Base-by-base conservation (phyloP, 2,113 vertebrate species). In the Desmodus rotundus region DNA sequence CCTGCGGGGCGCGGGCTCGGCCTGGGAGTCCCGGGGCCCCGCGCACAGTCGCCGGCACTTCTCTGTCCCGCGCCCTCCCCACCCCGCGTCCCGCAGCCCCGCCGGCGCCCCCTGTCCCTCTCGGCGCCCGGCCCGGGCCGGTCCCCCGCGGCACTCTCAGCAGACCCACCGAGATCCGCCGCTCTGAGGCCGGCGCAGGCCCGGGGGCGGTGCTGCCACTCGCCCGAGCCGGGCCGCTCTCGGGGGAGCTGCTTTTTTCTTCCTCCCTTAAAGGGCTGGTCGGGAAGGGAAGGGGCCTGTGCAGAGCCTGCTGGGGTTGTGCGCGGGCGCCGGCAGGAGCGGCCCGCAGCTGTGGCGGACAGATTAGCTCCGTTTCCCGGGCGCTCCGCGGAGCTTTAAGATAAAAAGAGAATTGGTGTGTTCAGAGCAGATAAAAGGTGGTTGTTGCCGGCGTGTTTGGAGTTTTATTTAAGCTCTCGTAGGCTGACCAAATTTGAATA, bases 351-450 rank as follows among this genome's bases (percentile, higher is more conserved):
- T 99, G 99, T 92, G 96, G 97, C 97, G 96, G 91, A 58, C 97
- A 98, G 98, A 99, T 99, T 98, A 99, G 96, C 95, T 86, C 96
- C 89, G 94, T 97, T 96, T 98, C 98, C 98, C 97, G 24, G 95
- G 84, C 33, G 98, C 97, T 98, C 97, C 38, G 72, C 92, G 96
- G 97, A 98, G 98, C 96, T 98, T 98, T 98, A 43, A 97, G 99
- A 98, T 99, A 98, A 97, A 97, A 97, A 92, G 92, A 97, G 73
- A 97, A 97, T 97, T 94, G 86, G 93, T 94, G 97, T 99, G 98
- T 98, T 98, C 95, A 93, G 95, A 87, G 95, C 50, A 98, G 98
- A 99, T 99, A 98, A 91, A 96, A 99, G 96, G 98, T 97, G 94
- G 98, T 98, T 97, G 98, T 98, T 94, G 80, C 61, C 26, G 63